These are phyloP conservation scores for Meandrusa payeni DNA, from an alignment of 2,888 invertebrate species.

Conservation along the genomic window DNA sequence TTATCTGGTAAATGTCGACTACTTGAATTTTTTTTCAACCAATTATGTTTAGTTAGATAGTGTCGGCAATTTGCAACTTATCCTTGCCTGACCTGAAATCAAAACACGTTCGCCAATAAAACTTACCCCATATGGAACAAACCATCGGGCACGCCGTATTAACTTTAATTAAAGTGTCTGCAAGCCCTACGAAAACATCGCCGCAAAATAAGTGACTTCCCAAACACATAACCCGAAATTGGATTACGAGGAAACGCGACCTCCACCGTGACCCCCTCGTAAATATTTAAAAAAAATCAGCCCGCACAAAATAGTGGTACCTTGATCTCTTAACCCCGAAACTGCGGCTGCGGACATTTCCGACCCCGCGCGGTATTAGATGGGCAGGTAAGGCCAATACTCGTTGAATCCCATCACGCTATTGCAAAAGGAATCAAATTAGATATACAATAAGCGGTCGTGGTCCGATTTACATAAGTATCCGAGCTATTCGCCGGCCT, in stretches of 20 bases:
- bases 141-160: slow-evolving; percentile 31
- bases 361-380: slow-evolving; percentile 56
- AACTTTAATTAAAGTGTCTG: slow-evolving; percentile 71
- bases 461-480: slow-evolving; percentile 77
- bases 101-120: slow-evolving; percentile 16
- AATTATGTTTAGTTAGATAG: too few relatives aligned
- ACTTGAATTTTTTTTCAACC: too few relatives aligned
- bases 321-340: slow-evolving; percentile 70
- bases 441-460: slow-evolving; percentile 78
- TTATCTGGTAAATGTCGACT: too few relatives aligned
- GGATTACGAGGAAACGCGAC: slow-evolving; percentile 69
- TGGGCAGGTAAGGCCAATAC: slow-evolving; percentile 69
- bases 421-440: slow-evolving; percentile 79
- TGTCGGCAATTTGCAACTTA: too few relatives aligned
- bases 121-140: slow-evolving; percentile 30
- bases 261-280: slow-evolving; percentile 64
- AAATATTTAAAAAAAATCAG: slow-evolving; percentile 79
- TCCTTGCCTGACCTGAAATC: too few relatives aligned
- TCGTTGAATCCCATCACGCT: slow-evolving; percentile 72
- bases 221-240: slow-evolving; percentile 78
- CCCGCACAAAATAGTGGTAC: slow-evolving; percentile 59
- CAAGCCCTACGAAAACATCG: slow-evolving; percentile 57
- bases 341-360: slow-evolving; percentile 53
- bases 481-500: slow-evolving; percentile 72
- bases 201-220: slow-evolving; percentile 71